Percentiles rank a stretch among this genome's conserved stretches.
phyloP scores from a whole-genome alignment of 2,797 vertebrate genomes.

The Microchirus variegatus region DNA sequence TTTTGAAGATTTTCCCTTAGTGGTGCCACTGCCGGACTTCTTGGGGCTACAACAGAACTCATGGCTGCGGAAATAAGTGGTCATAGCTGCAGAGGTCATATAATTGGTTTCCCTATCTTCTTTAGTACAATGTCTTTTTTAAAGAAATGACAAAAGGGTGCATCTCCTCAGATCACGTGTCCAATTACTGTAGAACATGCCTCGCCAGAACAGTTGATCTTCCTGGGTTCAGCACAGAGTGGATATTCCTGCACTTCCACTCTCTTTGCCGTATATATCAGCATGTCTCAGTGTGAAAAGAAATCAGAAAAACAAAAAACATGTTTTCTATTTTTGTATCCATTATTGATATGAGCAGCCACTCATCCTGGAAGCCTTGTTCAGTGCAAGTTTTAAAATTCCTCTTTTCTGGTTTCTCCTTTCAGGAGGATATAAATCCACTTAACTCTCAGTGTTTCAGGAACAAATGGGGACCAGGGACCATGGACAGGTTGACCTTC shows the following conservation, averaged over 20 bases:
- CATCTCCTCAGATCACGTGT: slow-evolving; percentile 44
- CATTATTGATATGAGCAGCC: not conserved
- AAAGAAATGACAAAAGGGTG: slow-evolving; percentile 35
- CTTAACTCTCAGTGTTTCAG: slow-evolving; percentile 9
- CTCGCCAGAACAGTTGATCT: slow-evolving; percentile 31
- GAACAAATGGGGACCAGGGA: slow-evolving; percentile 9
- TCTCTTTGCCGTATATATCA: slow-evolving; percentile 11
- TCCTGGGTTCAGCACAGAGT: slow-evolving; percentile 15
- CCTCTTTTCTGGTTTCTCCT: slow-evolving; percentile 10
- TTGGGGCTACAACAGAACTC: slow-evolving; percentile 79
- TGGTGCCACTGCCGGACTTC: slow-evolving; percentile 52
- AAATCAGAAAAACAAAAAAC: slow-evolving; percentile 6
- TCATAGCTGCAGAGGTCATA: slow-evolving; percentile 64
- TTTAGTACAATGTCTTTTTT: slow-evolving; percentile 23
- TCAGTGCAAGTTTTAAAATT: slow-evolving; percentile 3
- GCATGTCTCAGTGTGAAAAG: slow-evolving; percentile 7
- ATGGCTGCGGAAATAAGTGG: slow-evolving; percentile 78
- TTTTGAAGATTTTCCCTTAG: slow-evolving; percentile 71
- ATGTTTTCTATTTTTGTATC: slow-evolving; percentile 13
- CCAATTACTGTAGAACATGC: slow-evolving; percentile 63
- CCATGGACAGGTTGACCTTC: slow-evolving; percentile 37
- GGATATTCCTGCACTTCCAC: slow-evolving; percentile 13
- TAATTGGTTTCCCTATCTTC: slow-evolving; percentile 1
- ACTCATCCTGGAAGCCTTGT: slow-evolving; percentile 11
- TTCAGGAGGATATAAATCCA: slow-evolving; percentile 6